A percentile compares a stretch with the other conserved stretches of the same genome.
Conservation (phyloP, 2,888 invertebrate species). For the Neoaliturus tenellus region DNA sequence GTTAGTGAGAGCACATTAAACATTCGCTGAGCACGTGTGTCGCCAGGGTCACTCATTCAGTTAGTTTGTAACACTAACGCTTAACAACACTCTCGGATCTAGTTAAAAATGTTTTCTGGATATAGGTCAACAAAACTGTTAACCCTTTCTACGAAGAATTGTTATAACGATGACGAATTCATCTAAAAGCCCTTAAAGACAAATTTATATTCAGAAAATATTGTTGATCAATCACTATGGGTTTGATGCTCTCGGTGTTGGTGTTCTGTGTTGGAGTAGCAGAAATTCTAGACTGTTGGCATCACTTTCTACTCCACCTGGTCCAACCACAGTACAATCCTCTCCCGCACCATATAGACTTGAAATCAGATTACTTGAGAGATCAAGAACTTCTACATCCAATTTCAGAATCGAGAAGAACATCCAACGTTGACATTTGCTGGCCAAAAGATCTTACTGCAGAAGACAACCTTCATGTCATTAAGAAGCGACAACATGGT, state of each 20-base stretch:
- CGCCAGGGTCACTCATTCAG: too few species aligned
- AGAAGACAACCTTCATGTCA: slow-evolving; percentile 24
- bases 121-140: too few species aligned
- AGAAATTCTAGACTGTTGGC: slow-evolving; percentile 79
- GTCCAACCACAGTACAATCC: slow-evolving; percentile 12
- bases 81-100: too few species aligned
- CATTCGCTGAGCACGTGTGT: background rate
- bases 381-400: background rate
- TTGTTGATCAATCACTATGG: slow-evolving; percentile 79
- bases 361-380: background rate
- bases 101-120: too few species aligned
- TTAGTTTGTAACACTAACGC: background rate
- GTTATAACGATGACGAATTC: too few species aligned
- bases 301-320: slow-evolving; percentile 70
- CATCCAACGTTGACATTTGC: slow-evolving; percentile 38
- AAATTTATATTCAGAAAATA: too few species aligned
- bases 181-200: too few species aligned
- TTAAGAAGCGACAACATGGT: slow-evolving; percentile 16
- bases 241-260: slow-evolving; percentile 84
- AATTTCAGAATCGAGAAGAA: slow-evolving; percentile 4
- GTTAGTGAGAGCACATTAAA: background rate
- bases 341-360: background rate
- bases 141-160: too few species aligned
- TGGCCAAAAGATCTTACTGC: slow-evolving; percentile 48
- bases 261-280: slow-evolving; percentile 85